Percentiles rank a stretch among this genome's conserved stretches.
Evolutionary conservation across 2,888 invertebrate genomes (phyloP).

Genomic region (Microchrysa polita): DNA sequence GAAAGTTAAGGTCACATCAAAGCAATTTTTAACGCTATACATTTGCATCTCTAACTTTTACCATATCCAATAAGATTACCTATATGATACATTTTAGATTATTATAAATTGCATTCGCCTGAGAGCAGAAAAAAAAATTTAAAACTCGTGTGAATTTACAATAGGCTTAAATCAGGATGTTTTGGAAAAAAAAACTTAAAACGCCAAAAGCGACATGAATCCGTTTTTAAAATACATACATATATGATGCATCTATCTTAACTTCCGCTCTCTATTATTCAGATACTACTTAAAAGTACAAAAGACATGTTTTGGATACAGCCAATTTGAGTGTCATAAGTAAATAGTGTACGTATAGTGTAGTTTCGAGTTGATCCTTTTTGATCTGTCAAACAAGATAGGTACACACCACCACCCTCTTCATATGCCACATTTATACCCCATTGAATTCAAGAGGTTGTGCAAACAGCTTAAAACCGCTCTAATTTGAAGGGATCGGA

Average conservation of each 20-base stretch:
- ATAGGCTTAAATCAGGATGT: conserved; percentile 10
- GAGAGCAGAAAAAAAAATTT: no score
- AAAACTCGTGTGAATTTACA: not conserved
- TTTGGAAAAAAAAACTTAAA: not conserved
- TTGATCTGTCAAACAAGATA: conserved; percentile 11
- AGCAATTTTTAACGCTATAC: no score
- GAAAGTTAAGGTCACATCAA: no score
- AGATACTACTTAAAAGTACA: not conserved
- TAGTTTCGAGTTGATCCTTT: not conserved
- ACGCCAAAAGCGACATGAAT: not conserved
- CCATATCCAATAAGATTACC: no score
- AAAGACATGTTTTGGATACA: conserved; percentile 23
- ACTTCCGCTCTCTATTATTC: not conserved
- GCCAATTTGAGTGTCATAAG: conserved; percentile 29
- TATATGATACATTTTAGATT: no score
- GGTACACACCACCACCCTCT: conserved; percentile 31
- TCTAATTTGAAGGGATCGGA: conserved; percentile 19
- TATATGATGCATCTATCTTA: not conserved
- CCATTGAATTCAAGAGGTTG: conserved; percentile 31
- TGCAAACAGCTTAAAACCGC: conserved; percentile 30
- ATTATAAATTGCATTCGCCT: no score
- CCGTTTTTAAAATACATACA: not conserved
- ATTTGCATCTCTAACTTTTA: no score
- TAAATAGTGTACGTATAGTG: conserved; percentile 3
- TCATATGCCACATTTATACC: conserved; percentile 29